Evolutionary conservation across 2,113 vertebrate species (phyloP).

Genomic region (chimpanzee (Pan troglodytes)): NHGRI_mPanTro3-v2.1_pri NC_072398.2:148273001-148273500

Average conservation of each 20-base stretch:
- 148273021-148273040: not conserved
- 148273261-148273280: not conserved
- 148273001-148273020: not conserved
- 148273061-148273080: not conserved
- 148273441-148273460: not conserved
- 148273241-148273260: not conserved
- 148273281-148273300: not conserved
- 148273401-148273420: not conserved
- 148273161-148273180: not conserved
- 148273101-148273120: not conserved
- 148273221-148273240: not conserved
- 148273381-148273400: not conserved
- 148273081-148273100: not conserved
- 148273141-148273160: not conserved
- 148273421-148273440: not conserved
- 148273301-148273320: not conserved
- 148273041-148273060: not conserved
- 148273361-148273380: not conserved
- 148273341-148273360: not conserved
- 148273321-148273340: not conserved
- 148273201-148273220: not conserved
- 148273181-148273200: not conserved
- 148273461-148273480: not conserved
- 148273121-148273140: not conserved
- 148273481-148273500: not conserved